phyloP scores from a whole-genome alignment of 2,888 invertebrate genomes.

The Artemia sinica region DNA sequence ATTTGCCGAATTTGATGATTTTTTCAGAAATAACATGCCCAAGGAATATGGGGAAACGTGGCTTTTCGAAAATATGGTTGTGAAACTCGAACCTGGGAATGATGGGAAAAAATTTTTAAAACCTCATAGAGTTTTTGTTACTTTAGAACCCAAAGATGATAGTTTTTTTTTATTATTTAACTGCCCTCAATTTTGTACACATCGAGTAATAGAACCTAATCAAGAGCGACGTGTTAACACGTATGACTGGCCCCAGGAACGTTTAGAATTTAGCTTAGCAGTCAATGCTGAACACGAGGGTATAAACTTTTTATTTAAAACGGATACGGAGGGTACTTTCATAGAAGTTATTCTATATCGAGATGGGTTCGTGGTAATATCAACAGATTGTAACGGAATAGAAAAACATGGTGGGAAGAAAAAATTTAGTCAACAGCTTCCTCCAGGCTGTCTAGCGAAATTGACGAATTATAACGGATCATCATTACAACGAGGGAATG shows the following conservation, averaged over 20 bases:
- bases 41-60: no score
- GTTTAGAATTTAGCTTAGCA: background rate
- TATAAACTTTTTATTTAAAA: background rate
- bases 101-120: no score
- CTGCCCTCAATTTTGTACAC: background rate
- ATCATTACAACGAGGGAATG: background rate
- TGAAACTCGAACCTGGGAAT: no score
- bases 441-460: no score
- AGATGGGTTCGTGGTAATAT: background rate
- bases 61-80: no score
- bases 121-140: no score
- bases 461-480: background rate
- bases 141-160: no score
- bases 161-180: background rate
- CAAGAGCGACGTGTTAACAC: background rate
- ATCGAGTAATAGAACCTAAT: background rate
- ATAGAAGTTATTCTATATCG: background rate
- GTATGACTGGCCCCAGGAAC: slow-evolving; percentile 14
- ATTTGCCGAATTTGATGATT: no score
- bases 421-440: no score
- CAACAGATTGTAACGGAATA: background rate
- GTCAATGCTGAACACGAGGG: background rate
- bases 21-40: no score
- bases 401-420: background rate
- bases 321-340: background rate